These are phyloP conservation scores for Empis livida DNA, from an alignment of 2,888 invertebrate species.

Conservation along the genomic window DNA sequence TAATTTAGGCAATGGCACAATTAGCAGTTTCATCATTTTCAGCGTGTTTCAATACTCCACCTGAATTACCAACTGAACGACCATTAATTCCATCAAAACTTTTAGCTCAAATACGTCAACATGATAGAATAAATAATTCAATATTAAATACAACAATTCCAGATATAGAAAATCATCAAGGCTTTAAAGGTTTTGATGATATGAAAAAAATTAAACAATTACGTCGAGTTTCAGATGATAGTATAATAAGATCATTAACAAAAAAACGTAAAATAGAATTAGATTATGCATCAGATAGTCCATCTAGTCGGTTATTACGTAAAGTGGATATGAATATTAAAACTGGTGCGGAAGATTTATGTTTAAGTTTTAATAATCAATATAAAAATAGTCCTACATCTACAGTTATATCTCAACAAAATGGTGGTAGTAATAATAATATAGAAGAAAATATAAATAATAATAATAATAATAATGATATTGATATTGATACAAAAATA, in stretches of 20 bases:
- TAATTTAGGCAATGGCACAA: slow-evolving; percentile 15
- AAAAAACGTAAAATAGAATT: slow-evolving; percentile 9
- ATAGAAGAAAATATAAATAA: too few relatives aligned
- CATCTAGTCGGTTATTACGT: not conserved
- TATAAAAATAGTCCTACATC: not conserved
- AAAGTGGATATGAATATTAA: not conserved
- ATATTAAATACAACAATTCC: too few relatives aligned
- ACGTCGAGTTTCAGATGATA: slow-evolving; percentile 8
- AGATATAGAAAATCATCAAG: too few relatives aligned
- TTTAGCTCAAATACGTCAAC: not conserved
- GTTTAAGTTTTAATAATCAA: too few relatives aligned
- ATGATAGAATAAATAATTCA: not conserved
- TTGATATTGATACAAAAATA: not conserved
- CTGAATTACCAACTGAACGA: slow-evolving; percentile 30
- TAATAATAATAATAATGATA: not conserved
- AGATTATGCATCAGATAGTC: not conserved
- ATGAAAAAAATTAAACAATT: not conserved
- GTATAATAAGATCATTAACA: slow-evolving; percentile 2
- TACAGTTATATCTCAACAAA: not conserved
- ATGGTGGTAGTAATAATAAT: too few relatives aligned
- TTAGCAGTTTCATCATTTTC: slow-evolving; percentile 22
- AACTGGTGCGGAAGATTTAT: not conserved
- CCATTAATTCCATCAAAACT: slow-evolving; percentile 29
- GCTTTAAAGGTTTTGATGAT: slow-evolving; percentile 2
- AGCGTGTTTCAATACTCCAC: slow-evolving; percentile 27